A percentile compares a stretch with the other conserved stretches of the same genome.
Conservation (phyloP, 2,797 vertebrate genomes). For the Bufotes viridis region DNA sequence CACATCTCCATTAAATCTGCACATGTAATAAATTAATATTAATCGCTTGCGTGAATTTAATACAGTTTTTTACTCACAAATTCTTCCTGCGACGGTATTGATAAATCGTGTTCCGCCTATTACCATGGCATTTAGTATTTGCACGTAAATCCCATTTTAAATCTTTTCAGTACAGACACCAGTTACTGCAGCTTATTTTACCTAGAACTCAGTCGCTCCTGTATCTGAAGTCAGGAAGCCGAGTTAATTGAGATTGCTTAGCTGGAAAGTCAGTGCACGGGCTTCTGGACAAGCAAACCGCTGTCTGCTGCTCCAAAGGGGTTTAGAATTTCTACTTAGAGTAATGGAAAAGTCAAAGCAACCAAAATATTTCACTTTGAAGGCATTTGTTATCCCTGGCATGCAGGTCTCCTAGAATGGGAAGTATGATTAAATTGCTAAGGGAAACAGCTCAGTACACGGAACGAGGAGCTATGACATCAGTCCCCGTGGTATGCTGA, state of each 20-base stretch:
- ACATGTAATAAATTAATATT: no score
- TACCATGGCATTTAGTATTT: neutral
- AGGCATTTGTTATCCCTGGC: conserved; percentile 59
- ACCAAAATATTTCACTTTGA: conserved; percentile 58
- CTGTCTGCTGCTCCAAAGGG: conserved; percentile 41
- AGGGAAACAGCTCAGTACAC: conserved; percentile 46
- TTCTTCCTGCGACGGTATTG: neutral
- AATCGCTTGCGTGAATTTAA: no score
- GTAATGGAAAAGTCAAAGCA: conserved; percentile 53
- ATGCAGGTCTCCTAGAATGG: conserved; percentile 32
- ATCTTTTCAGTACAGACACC: neutral
- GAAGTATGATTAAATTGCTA: conserved; percentile 57
- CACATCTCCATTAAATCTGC: no score
- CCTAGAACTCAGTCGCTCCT: neutral
- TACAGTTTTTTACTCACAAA: no score
- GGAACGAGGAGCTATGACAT: conserved; percentile 49
- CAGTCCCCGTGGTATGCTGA: conserved; percentile 51
- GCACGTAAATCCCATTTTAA: no score
- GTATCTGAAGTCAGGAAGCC: neutral
- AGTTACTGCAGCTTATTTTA: neutral
- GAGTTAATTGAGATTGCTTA: conserved; percentile 32
- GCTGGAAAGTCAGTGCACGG: conserved; percentile 8
- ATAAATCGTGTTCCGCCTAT: neutral
- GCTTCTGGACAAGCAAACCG: conserved; percentile 30
- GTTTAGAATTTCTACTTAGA: conserved; percentile 36